These are phyloP conservation scores for Galagoides demidoff DNA, from an alignment of 2,797 vertebrate species.

Conservation along the genomic window DNA sequence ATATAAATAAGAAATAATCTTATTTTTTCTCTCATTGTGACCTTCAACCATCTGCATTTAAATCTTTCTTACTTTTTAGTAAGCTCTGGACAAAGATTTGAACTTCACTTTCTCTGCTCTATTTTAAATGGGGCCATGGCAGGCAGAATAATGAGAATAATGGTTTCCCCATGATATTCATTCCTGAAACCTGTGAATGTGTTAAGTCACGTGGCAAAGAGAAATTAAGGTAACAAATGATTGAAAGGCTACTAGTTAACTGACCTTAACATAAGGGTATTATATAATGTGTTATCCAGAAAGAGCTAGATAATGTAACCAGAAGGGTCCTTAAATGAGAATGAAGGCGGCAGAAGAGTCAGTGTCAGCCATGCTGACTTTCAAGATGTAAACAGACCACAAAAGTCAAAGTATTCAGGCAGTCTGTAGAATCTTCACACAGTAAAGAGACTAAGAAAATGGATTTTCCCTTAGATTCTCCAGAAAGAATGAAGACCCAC, in stretches of 20 bases:
- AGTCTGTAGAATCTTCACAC: not conserved
- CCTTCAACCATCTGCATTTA: not conserved
- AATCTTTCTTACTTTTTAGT: constrained; percentile 36
- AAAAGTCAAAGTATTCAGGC: not conserved
- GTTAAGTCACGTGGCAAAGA: not conserved
- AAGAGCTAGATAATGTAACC: not conserved
- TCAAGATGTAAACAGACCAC: not conserved
- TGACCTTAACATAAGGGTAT: not conserved
- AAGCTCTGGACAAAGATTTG: not conserved
- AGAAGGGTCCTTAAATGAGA: not conserved
- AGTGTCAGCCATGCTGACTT: not conserved
- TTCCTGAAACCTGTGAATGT: not conserved
- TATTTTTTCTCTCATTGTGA: not conserved
- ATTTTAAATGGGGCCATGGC: not conserved
- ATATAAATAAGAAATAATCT: not conserved
- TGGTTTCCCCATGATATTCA: not conserved
- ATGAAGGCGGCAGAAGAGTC: not conserved
- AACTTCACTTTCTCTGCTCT: not conserved
- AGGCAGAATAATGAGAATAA: not conserved
- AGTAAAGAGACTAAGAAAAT: not conserved
- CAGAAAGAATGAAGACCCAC: not conserved
- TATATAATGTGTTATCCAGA: not conserved
- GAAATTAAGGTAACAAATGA: not conserved
- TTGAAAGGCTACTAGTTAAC: not conserved
- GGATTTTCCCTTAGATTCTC: not conserved